These are phyloP conservation scores for Pedionomus torquatus DNA, from an alignment of 2,113 vertebrate genomes.

Conservation along the genomic window DNA sequence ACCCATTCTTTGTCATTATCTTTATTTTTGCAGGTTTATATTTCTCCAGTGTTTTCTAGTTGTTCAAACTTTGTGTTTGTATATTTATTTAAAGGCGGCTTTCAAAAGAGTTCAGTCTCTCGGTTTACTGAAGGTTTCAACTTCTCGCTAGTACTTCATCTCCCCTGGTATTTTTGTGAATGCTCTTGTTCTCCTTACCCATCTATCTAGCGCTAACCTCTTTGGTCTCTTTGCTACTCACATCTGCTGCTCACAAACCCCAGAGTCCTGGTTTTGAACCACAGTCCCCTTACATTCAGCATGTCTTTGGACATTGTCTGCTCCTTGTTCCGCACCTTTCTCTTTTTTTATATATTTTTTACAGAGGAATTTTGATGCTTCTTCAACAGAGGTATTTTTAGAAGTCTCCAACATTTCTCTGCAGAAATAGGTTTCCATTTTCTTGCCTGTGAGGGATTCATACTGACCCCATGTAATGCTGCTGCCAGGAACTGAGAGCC, in stretches of 20 bases:
- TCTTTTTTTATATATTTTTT: background rate
- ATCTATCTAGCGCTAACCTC: background rate
- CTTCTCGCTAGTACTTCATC: constrained; percentile 25
- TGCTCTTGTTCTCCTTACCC: constrained; percentile 1
- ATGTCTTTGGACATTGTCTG: constrained; percentile 1
- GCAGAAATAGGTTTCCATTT: background rate
- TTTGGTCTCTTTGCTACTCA: constrained; percentile 16
- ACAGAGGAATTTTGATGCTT: background rate
- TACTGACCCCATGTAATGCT: fast-evolving
- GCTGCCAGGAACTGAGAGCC: background rate
- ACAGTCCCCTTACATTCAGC: background rate
- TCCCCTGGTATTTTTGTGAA: constrained; percentile 28
- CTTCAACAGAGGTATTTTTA: background rate
- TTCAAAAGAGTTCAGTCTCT: constrained; percentile 53
- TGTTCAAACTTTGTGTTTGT: constrained; percentile 51
- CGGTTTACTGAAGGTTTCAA: constrained; percentile 40
- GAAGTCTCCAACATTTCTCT: background rate
- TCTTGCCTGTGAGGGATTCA: background rate
- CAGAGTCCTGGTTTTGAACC: constrained; percentile 19
- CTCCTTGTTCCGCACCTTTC: background rate
- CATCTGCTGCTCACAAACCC: background rate
- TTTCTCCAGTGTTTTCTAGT: constrained; percentile 54
- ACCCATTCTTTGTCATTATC: constrained; percentile 47
- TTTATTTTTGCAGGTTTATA: constrained; percentile 58
- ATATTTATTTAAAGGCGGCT: constrained; percentile 56